These are phyloP conservation scores for Eretmocerus hayati DNA, from an alignment of 2,888 invertebrate genomes.

Conservation along the genomic window DNA sequence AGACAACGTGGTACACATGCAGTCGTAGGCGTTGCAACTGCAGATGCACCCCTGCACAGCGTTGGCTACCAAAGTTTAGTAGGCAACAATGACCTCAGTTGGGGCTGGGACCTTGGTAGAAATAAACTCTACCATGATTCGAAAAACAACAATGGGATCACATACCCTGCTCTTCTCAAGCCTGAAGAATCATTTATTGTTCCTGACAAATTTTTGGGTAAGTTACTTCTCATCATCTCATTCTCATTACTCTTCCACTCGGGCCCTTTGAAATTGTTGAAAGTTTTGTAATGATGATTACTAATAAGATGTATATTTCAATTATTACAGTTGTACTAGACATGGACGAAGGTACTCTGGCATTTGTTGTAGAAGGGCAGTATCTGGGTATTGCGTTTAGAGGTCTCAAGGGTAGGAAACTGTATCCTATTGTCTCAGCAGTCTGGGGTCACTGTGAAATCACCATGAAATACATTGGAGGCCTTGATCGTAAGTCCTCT, in stretches of 20 bases:
- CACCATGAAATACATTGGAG: slow-evolving; percentile 97
- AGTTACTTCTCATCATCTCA: too few relatives aligned
- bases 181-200: slow-evolving; percentile 95
- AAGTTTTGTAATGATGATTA: not conserved
- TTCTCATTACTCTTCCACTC: too few relatives aligned
- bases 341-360: slow-evolving; percentile 98
- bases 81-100: slow-evolving; percentile 94
- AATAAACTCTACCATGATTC: slow-evolving; percentile 93
- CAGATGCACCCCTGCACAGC: slow-evolving; percentile 90
- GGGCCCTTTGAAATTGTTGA: too few relatives aligned
- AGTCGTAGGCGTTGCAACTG: slow-evolving; percentile 94
- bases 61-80: slow-evolving; percentile 97
- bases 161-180: slow-evolving; percentile 89
- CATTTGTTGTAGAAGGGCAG: slow-evolving; percentile 96
- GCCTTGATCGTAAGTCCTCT: slow-evolving; percentile 98
- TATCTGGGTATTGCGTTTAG: slow-evolving; percentile 96
- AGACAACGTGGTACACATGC: slow-evolving; percentile 97
- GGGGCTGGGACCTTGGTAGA: slow-evolving; percentile 96
- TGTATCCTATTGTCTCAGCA: slow-evolving; percentile 96
- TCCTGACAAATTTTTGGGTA: slow-evolving; percentile 77
- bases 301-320: too few relatives aligned
- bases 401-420: slow-evolving; percentile 92
- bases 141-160: slow-evolving; percentile 76
- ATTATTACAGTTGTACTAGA: slow-evolving; percentile 89
- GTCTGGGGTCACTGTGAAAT: slow-evolving; percentile 99